These are phyloP conservation scores for Corynorhinus townsendii DNA, from an alignment of 2,113 vertebrate species.

Conservation along the genomic window DNA sequence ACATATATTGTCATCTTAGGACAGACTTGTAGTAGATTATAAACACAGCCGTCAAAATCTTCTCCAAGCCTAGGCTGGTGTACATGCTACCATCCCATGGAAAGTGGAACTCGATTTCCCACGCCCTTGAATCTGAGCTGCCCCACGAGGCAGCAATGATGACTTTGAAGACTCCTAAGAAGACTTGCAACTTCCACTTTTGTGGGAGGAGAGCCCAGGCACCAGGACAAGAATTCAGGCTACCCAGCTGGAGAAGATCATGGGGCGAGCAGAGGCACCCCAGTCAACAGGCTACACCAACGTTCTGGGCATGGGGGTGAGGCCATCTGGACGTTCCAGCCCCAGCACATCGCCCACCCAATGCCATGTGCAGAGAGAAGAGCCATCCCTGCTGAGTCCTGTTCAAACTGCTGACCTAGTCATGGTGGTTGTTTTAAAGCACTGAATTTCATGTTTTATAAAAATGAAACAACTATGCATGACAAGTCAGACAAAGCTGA, in stretches of 20 bases:
- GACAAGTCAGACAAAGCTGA: not conserved
- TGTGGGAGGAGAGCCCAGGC: not conserved
- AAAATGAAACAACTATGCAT: not conserved
- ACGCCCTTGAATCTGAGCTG: not conserved
- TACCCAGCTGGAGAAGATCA: not conserved
- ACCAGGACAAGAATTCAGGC: not conserved
- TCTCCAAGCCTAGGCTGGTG: fast-evolving
- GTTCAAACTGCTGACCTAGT: not conserved
- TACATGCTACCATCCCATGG: not conserved
- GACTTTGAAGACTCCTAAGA: not conserved
- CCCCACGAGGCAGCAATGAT: not conserved
- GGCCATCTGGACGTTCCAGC: not conserved
- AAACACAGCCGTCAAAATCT: not conserved
- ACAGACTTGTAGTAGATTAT: not conserved
- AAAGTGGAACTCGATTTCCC: not conserved
- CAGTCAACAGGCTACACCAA: fast-evolving
- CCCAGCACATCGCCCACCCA: not conserved
- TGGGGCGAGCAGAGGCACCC: not conserved
- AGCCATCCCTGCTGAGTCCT: not conserved
- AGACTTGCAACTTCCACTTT: not conserved
- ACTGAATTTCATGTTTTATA: not conserved
- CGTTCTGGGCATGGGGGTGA: fast-evolving
- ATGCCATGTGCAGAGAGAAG: fast-evolving
- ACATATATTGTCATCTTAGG: not conserved
- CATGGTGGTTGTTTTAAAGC: not conserved